A percentile compares a stretch with the other conserved stretches of the same genome.
phyloP scores from a whole-genome alignment of 2,797 vertebrate genomes.

The Myotis pilosus region DNA sequence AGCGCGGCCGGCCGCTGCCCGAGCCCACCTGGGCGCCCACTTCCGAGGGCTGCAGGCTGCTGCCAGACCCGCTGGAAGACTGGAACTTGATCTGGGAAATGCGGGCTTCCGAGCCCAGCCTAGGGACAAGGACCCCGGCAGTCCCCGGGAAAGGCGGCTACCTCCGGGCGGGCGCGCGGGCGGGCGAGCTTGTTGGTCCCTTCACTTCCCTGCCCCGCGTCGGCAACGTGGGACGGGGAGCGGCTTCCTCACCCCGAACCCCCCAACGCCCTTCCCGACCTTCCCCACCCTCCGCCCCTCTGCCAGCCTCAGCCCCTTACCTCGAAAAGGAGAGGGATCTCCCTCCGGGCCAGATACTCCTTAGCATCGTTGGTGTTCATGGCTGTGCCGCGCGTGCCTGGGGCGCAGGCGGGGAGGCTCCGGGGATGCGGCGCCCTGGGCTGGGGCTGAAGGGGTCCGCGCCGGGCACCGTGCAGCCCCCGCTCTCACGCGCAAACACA shows the following conservation, averaged over 20 bases:
- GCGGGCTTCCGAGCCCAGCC: neutral
- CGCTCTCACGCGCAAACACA: neutral
- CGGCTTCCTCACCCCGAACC: neutral
- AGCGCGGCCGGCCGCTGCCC: neutral
- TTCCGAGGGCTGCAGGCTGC: neutral
- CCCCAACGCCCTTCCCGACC: neutral
- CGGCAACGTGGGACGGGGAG: neutral
- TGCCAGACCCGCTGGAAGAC: neutral
- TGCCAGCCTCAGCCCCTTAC: slow-evolving; percentile 83
- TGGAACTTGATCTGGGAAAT: slow-evolving; percentile 30
- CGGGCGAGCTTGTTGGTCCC: neutral
- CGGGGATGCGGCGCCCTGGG: neutral
- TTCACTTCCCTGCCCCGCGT: neutral
- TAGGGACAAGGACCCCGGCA: neutral
- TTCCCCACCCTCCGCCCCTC: neutral
- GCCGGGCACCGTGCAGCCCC: neutral
- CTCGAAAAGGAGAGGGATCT: slow-evolving; percentile 98
- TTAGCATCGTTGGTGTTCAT: slow-evolving; percentile 96
- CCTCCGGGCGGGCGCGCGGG: neutral
- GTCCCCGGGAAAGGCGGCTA: neutral
- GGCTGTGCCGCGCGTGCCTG: slow-evolving; percentile 71
- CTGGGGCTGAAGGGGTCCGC: neutral
- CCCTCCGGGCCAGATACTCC: slow-evolving; percentile 94
- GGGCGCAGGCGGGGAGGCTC: slow-evolving; percentile 47
- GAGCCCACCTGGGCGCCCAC: neutral